Evolutionary conservation across 2,888 invertebrate genomes (phyloP), one percentile per base, ranked within the genome.

Genomic region (Machimus atricapillus): DNA sequence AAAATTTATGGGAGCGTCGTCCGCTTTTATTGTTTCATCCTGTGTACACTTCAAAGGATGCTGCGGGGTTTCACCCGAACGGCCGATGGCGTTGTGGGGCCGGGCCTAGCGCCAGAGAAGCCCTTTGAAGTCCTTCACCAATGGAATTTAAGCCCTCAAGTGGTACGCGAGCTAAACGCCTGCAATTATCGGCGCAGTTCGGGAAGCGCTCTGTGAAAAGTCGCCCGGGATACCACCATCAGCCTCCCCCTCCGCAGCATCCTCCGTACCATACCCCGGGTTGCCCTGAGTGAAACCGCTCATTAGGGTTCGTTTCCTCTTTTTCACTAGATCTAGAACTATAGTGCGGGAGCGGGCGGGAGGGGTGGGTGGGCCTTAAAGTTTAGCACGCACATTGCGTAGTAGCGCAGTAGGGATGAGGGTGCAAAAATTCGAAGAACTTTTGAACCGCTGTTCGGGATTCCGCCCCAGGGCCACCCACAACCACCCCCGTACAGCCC

Each of bases 281-380:
- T 40, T 40, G 73, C 83, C 27, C 23, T 6, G 6, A 73, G 66
- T 27, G 40, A 83, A 83, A 83, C 83, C 83, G 52, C 83, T 83
- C 83, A 83, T 83, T 83, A 83, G 27, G 83, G 31, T 16, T 40
- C 73, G 66, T 43, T 83, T 83, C 83, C 83, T 83, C 83, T 40
- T 83, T 83, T 73, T 73, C 83, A 23, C 66, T 83, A 83, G 43
- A 52, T 37, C 81, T 81, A 23, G 73, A 83, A 83, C 83, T 83
- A 83, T 66, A 40, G 34, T 37, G 40, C 14, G 66, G 27, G 43
- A 46, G 16, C 9, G 1, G 43, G 43, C 1, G 43, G 43, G 1
- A 16, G 43, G 0, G 43, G 4, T 2, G 3, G 12, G 43, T 3
- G 16, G 43, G 16, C 43, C 14, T 23, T 40, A 19, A 83, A 83